A percentile compares a stretch with the other conserved stretches of the same genome.
These are phyloP conservation scores for Caenorhabditis sp. DNA, from an alignment of 2,888 invertebrate genomes.

Conservation along the genomic window DNA sequence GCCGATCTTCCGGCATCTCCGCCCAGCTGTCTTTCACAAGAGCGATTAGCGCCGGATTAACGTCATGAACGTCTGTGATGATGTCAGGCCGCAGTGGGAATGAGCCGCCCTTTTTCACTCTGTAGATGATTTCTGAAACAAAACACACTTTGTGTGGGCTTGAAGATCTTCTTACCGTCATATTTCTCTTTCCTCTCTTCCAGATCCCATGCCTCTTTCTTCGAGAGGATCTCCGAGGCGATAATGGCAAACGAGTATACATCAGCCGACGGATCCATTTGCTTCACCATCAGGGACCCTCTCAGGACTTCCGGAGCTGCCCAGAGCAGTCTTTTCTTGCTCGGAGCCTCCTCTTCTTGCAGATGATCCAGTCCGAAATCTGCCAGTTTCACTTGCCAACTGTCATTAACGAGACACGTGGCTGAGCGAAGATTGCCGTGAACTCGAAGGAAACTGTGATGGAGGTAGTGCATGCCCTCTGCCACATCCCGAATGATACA, in stretches of 20 bases:
- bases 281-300: conserved; percentile 30
- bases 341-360: conserved; percentile 38
- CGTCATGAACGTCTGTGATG: conserved; percentile 54
- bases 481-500: conserved; percentile 73
- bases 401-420: conserved; percentile 76
- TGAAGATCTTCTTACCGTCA: conserved; percentile 54
- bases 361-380: conserved; percentile 53
- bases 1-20: conserved; percentile 73
- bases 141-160: too few relatives aligned
- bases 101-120: conserved; percentile 73
- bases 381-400: conserved; percentile 72
- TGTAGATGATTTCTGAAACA: conserved; percentile 64
- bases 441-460: conserved; percentile 65
- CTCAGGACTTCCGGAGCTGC: conserved; percentile 78
- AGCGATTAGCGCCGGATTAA: conserved; percentile 69
- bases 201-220: conserved; percentile 75
- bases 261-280: conserved; percentile 70
- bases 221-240: conserved; percentile 76
- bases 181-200: conserved; percentile 67
- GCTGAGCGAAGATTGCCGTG: conserved; percentile 72
- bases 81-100: conserved; percentile 73
- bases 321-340: conserved; percentile 69
- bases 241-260: conserved; percentile 80
- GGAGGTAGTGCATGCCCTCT: conserved; percentile 69
- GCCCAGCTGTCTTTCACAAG: conserved; percentile 78